phyloP scores from a whole-genome alignment of 1,140 invertebrate genomes.

The Thaumatotibia leucotreta region DNA sequence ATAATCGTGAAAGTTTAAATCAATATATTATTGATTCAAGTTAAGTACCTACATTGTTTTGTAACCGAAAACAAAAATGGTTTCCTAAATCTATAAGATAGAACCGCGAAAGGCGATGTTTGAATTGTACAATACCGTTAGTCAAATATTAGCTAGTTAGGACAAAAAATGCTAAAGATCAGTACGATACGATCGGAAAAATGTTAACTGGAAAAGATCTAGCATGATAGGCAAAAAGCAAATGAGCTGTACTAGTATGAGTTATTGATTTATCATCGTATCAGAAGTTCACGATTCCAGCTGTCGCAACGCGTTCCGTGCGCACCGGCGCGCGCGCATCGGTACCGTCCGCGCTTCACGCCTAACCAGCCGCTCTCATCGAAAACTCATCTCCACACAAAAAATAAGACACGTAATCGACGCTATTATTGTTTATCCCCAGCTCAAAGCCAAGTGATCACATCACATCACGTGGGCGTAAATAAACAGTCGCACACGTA shows the following conservation, averaged over 20 bases:
- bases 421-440: constrained; percentile 71
- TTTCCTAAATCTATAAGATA: background rate
- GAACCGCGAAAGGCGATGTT: background rate
- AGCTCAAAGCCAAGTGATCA: constrained; percentile 62
- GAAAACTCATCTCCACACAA: constrained; percentile 55
- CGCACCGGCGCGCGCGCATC: constrained; percentile 48
- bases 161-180: background rate
- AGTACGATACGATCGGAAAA: background rate
- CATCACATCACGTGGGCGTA: constrained; percentile 69
- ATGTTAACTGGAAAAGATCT: background rate
- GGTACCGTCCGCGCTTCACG: constrained; percentile 59
- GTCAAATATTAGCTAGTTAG: background rate
- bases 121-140: background rate
- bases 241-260: constrained; percentile 35
- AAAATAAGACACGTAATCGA: constrained; percentile 71
- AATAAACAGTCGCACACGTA: constrained; percentile 69
- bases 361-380: constrained; percentile 45
- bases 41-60: no score
- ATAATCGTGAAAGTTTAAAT: no score
- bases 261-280: constrained; percentile 71
- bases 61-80: background rate
- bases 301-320: constrained; percentile 58
- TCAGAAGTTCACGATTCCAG: constrained; percentile 60
- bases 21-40: no score
- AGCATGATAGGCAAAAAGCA: background rate